Conservation (phyloP, 2,888 invertebrate genomes). For the Laothoe populi region DNA sequence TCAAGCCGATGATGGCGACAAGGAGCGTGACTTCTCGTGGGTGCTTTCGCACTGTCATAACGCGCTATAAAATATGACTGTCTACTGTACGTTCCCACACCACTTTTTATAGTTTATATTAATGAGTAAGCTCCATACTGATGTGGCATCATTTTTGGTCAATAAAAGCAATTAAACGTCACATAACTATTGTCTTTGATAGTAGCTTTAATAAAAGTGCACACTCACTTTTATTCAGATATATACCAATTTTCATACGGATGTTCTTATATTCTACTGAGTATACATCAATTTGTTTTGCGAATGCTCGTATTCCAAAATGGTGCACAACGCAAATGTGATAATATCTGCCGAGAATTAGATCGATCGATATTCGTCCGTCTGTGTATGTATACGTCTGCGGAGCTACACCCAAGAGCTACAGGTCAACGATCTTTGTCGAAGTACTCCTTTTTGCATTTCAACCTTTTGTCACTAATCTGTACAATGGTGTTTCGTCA, state of each 20-base stretch:
- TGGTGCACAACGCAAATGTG: constrained; percentile 7
- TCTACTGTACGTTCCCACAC: constrained; percentile 45
- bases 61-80: constrained; percentile 4
- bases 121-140: constrained; percentile 39
- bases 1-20: constrained; percentile 46
- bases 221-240: not conserved
- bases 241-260: not conserved
- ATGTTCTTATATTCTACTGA: not conserved
- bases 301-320: constrained; percentile 15
- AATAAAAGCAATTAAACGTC: constrained; percentile 37
- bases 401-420: not conserved
- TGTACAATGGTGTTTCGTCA: too few relatives aligned
- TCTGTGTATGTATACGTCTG: constrained; percentile 26
- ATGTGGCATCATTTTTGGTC: constrained; percentile 35
- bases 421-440: constrained; percentile 24
- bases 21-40: constrained; percentile 44
- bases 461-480: constrained; percentile 5
- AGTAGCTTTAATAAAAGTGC: constrained; percentile 6
- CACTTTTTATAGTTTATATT: constrained; percentile 45
- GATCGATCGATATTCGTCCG: constrained; percentile 25
- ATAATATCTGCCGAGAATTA: constrained; percentile 24
- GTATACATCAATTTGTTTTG: constrained; percentile 6
- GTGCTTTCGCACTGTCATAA: constrained; percentile 38
- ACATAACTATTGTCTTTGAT: constrained; percentile 18
- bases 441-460: constrained; percentile 22